Evolutionary conservation across 1,140 invertebrate genomes (phyloP).

Genomic region (Aphis craccivora): DNA sequence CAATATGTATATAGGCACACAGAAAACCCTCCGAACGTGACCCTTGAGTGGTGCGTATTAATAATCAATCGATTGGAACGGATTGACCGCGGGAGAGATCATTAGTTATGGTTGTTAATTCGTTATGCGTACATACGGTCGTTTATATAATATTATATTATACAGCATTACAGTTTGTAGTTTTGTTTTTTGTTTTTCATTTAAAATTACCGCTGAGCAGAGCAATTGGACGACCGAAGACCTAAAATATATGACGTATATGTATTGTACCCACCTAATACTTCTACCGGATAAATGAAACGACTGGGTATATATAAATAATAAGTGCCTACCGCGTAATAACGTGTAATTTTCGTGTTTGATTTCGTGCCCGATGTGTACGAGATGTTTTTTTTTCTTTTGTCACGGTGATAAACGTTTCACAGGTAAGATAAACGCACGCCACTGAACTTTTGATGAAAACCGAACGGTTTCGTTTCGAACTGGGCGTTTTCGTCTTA

Average conservation of each 20-base stretch:
- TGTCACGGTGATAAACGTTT: background rate
- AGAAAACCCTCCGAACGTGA: background rate
- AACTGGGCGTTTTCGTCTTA: slow-evolving; percentile 8
- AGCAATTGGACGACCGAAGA: background rate
- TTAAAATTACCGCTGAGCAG: background rate
- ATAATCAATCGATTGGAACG: background rate
- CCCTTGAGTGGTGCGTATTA: background rate
- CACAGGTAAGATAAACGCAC: background rate
- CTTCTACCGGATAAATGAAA: slow-evolving; percentile 2
- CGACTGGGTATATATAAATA: background rate
- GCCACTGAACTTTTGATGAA: background rate
- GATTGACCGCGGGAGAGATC: background rate
- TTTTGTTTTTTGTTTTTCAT: background rate
- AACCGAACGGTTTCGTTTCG: background rate
- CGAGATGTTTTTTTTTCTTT: background rate
- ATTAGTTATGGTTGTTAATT: slow-evolving; percentile 19
- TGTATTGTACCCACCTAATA: background rate
- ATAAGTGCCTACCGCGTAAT: slow-evolving; percentile 7
- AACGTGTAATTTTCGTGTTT: slow-evolving; percentile 27
- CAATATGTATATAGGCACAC: background rate
- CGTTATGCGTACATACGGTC: background rate
- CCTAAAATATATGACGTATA: background rate
- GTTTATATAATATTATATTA: background rate
- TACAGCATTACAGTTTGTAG: background rate
- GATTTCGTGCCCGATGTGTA: background rate